Evolutionary conservation across 2,888 invertebrate species (phyloP), one percentile per base, ranked within the genome.

Genomic region (Cosmia trapezina): DNA sequence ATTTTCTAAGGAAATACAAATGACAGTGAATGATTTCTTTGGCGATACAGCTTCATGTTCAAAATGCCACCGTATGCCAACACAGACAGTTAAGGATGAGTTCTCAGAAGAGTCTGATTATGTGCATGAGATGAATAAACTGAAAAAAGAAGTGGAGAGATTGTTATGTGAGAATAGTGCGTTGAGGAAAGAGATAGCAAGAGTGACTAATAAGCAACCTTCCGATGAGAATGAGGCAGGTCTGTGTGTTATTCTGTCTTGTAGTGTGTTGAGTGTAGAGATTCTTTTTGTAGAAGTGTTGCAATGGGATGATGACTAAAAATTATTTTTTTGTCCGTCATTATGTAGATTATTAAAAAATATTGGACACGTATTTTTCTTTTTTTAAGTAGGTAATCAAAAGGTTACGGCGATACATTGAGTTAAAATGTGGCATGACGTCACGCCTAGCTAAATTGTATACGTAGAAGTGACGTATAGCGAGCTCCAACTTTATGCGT

Each of bases 101-200:
- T 71, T 65, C 9, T 41, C 60, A 17, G 75, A 81, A 43, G 70
- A 69, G 54, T 76, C 77, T 69, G 81, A 84, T 57, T 72, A 73
- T 62, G 69, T 87, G 66, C 83, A 89, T 70, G 93, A 92, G 71
- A 85, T 91, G 67, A 79, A 89, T 54, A 83, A 71, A 59, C 86
- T 93, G 83, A 89, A 90, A 84, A 86, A 78, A 61, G 89, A 91
- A 84, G 86, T 93, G 77, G 86, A 91, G 54, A 87, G 87, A 84
- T 86, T 93, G 81, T 88, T 84, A 70, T 70, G 71, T 82, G 93
- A 94, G 85, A 94, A 94, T 92, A 83, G 85, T 85, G 77, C 86
- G 64, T 88, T 95, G 84, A 93, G 88, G 76, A 88, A 86, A 88
- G 91, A 93, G 87, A 89, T 95, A 84, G 89, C 87, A 85, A 90